Percentiles rank a stretch among this genome's conserved stretches.
These are phyloP conservation scores for Agapostemon virescens DNA, from an alignment of 2,888 invertebrate species.

Conservation along the genomic window DNA sequence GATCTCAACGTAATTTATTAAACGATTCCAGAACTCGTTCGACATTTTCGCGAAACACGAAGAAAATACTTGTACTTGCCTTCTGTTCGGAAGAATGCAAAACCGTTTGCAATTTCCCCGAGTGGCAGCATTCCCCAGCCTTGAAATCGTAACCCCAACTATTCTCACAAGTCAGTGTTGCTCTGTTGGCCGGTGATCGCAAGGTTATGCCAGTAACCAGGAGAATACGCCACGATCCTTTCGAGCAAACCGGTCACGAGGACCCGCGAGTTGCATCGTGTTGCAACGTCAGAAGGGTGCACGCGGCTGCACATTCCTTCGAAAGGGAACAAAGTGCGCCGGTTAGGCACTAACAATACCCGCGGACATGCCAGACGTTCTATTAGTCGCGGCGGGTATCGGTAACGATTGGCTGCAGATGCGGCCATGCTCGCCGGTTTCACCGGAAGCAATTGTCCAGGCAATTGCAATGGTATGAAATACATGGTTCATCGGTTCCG, in stretches of 20 bases:
- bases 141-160: conserved; percentile 54
- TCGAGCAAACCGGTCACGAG: conserved; percentile 64
- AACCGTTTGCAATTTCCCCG: background rate
- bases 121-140: conserved; percentile 41
- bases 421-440: conserved; percentile 16
- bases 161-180: conserved; percentile 30
- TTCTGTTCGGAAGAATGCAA: conserved; percentile 17
- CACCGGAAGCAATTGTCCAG: conserved; percentile 1
- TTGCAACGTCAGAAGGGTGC: conserved; percentile 57
- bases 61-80: background rate
- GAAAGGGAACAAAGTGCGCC: conserved; percentile 71
- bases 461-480: conserved; percentile 14
- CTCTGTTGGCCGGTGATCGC: conserved; percentile 44
- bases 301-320: conserved; percentile 66
- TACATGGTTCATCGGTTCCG: conserved; percentile 11
- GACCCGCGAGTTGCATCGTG: conserved; percentile 57
- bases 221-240: conserved; percentile 51
- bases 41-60: background rate
- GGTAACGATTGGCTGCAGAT: conserved; percentile 37
- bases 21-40: background rate
- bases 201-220: conserved; percentile 52
- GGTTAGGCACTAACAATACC: conserved; percentile 71
- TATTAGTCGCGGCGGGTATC: conserved; percentile 55
- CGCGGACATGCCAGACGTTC: conserved; percentile 58
- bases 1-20: background rate